A percentile compares a stretch with the other conserved stretches of the same genome.
phyloP scores from a whole-genome alignment of 2,797 vertebrate species.

The Eleutherodactylus coqui region DNA sequence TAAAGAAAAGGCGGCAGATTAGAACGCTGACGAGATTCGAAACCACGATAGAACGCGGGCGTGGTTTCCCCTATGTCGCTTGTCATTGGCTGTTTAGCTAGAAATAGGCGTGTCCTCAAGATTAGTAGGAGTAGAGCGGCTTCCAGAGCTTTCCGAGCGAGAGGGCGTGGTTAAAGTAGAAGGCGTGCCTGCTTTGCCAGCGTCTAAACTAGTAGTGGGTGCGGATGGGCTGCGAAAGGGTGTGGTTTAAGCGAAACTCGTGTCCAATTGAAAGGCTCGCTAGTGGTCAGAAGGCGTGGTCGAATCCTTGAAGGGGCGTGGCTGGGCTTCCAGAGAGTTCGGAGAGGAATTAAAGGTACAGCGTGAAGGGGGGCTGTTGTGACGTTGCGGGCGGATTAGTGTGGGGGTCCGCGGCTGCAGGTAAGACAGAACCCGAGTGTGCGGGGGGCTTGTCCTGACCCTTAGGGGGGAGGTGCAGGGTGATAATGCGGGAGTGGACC shows the following conservation, averaged over 20 bases:
- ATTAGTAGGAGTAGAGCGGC: neutral
- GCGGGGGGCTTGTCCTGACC: neutral
- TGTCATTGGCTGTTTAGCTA: neutral
- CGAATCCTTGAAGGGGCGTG: neutral
- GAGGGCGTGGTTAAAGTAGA: neutral
- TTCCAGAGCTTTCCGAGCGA: neutral
- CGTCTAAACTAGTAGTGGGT: neutral
- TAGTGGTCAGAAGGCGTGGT: neutral
- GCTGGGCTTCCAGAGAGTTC: conserved; percentile 56
- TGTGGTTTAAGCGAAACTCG: neutral
- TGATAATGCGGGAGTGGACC: neutral
- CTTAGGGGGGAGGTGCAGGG: neutral
- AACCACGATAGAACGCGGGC: neutral
- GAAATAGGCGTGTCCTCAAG: neutral
- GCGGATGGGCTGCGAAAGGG: neutral
- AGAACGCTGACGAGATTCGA: neutral
- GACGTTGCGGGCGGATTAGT: neutral
- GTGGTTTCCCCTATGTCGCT: too few relatives aligned
- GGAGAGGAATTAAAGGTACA: conserved; percentile 23
- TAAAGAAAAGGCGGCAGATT: conserved; percentile 12
- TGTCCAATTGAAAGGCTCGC: neutral
- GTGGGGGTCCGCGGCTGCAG: neutral
- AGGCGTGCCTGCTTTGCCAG: neutral
- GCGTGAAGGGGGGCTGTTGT: neutral
- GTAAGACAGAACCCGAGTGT: neutral